Conservation (phyloP, 2,113 vertebrate species). For the Zingel zingel region DNA sequence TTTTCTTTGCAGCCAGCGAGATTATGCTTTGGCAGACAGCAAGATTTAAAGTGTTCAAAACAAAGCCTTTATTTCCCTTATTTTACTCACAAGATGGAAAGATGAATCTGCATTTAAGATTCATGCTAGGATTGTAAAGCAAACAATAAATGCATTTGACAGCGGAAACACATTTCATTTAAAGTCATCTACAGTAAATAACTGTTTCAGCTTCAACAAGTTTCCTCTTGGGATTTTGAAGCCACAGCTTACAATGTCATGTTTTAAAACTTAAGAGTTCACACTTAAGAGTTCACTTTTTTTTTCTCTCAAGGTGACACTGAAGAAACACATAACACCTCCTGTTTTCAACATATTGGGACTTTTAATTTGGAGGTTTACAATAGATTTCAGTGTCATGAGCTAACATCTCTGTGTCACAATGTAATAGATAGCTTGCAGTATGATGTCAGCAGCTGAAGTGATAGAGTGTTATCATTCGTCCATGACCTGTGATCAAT, state of each 20-base stretch:
- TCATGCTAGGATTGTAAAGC: constrained; percentile 39
- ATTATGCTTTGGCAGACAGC: constrained; percentile 68
- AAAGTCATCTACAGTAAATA: constrained; percentile 39
- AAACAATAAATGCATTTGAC: constrained; percentile 56
- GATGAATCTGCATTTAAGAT: constrained; percentile 62
- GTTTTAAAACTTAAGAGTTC: neutral
- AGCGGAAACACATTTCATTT: constrained; percentile 41
- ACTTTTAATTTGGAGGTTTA: constrained; percentile 43
- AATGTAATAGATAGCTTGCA: constrained; percentile 67
- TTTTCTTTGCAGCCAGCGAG: constrained; percentile 73
- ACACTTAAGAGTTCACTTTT: too few species aligned
- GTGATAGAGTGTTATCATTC: constrained; percentile 74
- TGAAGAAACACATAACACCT: neutral
- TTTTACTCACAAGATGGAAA: constrained; percentile 47
- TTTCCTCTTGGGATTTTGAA: constrained; percentile 1
- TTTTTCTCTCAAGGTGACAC: constrained; percentile 48
- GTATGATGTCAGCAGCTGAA: constrained; percentile 56
- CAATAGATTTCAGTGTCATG: constrained; percentile 52
- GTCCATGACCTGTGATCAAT: constrained; percentile 71
- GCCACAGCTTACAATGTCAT: constrained; percentile 1
- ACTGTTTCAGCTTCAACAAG: constrained; percentile 11
- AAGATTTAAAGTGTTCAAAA: constrained; percentile 77
- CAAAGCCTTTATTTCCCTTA: constrained; percentile 53
- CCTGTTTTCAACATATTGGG: constrained; percentile 7
- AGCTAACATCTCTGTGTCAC: constrained; percentile 43